phyloP scores from a whole-genome alignment of 2,888 invertebrate species.

The Lordiphosa fenestrarum region DNA sequence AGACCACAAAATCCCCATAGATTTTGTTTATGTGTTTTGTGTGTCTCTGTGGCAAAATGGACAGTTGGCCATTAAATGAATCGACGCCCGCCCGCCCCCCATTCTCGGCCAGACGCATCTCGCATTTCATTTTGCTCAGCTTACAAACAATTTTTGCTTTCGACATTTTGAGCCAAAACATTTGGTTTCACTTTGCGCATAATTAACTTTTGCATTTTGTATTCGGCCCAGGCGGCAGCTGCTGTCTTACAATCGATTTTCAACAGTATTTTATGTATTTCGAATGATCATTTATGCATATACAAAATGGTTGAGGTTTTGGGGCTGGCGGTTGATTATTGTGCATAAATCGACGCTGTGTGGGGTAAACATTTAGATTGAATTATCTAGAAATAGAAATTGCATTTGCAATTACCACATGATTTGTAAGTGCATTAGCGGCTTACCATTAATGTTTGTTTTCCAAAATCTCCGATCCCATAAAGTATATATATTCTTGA shows the following conservation, averaged over 20 bases:
- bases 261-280: conserved; percentile 20
- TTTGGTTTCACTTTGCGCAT: conserved; percentile 72
- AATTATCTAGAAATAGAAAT: neutral
- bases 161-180: conserved; percentile 68
- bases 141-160: conserved; percentile 45
- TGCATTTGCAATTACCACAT: neutral
- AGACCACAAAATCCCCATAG: conserved; percentile 30
- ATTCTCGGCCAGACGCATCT: conserved; percentile 15
- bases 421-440: too few species aligned
- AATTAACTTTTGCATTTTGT: conserved; percentile 58
- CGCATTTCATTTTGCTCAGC: conserved; percentile 37
- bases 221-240: neutral
- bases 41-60: conserved; percentile 18
- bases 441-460: too few species aligned
- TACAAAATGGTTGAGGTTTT: conserved; percentile 15
- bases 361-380: neutral
- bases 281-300: conserved; percentile 22
- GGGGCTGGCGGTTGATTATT: conserved; percentile 12
- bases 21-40: conserved; percentile 30
- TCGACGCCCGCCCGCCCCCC: conserved; percentile 2
- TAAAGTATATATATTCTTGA: too few species aligned
- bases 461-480: too few species aligned
- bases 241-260: conserved; percentile 18
- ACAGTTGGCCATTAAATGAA: conserved; percentile 42
- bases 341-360: conserved; percentile 22